phyloP scores from a whole-genome alignment of 2,888 invertebrate genomes.

The Abrostola triplasia region DNA sequence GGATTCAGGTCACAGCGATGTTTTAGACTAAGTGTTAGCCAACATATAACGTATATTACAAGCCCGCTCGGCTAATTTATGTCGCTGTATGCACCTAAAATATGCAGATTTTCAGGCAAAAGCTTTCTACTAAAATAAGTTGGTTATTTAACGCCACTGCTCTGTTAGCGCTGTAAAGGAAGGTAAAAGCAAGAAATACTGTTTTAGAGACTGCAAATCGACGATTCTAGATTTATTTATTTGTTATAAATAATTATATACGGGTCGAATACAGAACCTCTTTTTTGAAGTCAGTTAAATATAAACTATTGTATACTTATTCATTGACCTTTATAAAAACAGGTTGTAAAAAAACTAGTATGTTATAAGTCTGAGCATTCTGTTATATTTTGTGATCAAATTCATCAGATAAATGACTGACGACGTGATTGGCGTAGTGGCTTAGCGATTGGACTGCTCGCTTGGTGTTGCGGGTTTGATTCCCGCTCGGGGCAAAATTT shows the following conservation, averaged over 20 bases:
- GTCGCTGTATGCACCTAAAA: slow-evolving; percentile 30
- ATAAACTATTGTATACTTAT: background rate
- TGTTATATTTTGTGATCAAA: too few relatives aligned
- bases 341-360: too few relatives aligned
- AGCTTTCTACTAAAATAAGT: slow-evolving; percentile 2
- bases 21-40: slow-evolving; percentile 20
- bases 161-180: background rate
- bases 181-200: background rate
- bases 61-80: slow-evolving; percentile 32
- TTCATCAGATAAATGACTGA: too few relatives aligned
- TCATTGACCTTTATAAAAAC: too few relatives aligned
- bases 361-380: too few relatives aligned
- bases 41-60: slow-evolving; percentile 20
- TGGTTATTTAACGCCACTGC: background rate
- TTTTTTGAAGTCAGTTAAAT: background rate
- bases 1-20: slow-evolving; percentile 42
- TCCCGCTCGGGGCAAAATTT: too few relatives aligned
- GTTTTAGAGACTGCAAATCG: background rate
- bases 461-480: too few relatives aligned
- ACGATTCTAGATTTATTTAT: too few relatives aligned
- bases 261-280: background rate
- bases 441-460: too few relatives aligned
- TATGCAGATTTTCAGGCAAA: slow-evolving; percentile 32
- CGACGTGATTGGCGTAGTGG: too few relatives aligned
- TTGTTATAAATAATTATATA: too few relatives aligned